Evolutionary conservation across 2,113 vertebrate genomes (phyloP).

Genomic region (Gambusia affinis): DNA sequence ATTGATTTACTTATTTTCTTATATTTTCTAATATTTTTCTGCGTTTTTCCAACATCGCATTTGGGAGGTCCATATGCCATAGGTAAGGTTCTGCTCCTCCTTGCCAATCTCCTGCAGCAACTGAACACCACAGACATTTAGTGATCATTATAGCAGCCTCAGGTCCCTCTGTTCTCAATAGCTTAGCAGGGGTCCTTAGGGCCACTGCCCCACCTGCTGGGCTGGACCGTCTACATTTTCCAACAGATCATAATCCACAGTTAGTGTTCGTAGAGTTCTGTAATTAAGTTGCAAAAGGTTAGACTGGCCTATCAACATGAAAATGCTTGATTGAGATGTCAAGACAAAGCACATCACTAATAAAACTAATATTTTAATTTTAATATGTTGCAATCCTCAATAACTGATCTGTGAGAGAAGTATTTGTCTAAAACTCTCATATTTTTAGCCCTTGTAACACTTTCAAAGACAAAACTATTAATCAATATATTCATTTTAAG

Average conservation of each 20-base stretch:
- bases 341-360: background rate
- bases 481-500: too few species aligned
- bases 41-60: conserved; percentile 51
- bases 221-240: conserved; percentile 54
- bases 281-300: conserved; percentile 62
- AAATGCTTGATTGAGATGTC: conserved; percentile 2
- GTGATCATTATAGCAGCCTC: conserved; percentile 73
- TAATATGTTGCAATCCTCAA: background rate
- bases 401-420: too few species aligned
- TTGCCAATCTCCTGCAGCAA: conserved; percentile 74
- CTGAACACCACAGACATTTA: conserved; percentile 74
- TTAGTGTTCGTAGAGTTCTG: conserved; percentile 47
- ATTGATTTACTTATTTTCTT: conserved; percentile 2
- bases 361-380: background rate
- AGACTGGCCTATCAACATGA: conserved; percentile 6
- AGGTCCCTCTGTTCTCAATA: conserved; percentile 62
- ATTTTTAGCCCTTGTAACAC: too few species aligned
- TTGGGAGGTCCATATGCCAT: conserved; percentile 60
- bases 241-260: conserved; percentile 39
- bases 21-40: conserved; percentile 17
- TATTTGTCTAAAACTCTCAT: background rate
- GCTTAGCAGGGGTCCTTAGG: conserved; percentile 64
- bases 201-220: conserved; percentile 51
- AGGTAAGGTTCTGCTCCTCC: conserved; percentile 71
- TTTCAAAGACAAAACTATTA: too few species aligned